Percentiles rank a stretch among this genome's conserved stretches.
These are phyloP conservation scores for Dysmachus trigonus DNA, from an alignment of 2,888 invertebrate species.

Conservation along the genomic window DNA sequence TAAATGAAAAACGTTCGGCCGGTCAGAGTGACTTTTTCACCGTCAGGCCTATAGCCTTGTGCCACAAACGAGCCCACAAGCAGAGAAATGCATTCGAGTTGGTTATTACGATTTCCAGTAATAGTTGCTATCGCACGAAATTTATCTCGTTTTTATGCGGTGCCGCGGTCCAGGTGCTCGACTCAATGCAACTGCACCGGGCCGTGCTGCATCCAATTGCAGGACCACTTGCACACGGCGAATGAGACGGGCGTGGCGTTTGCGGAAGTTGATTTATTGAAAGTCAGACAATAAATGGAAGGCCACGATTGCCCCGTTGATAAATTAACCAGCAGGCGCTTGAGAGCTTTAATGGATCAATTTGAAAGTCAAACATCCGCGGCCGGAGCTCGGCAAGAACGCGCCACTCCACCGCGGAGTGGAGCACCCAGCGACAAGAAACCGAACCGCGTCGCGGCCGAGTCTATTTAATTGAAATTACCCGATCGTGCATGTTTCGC, in stretches of 20 bases:
- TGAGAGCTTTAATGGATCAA: slow-evolving; percentile 22
- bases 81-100: slow-evolving; percentile 36
- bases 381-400: background rate
- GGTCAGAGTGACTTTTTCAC: slow-evolving; percentile 1
- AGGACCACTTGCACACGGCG: slow-evolving; percentile 12
- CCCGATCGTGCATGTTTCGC: slow-evolving; percentile 17
- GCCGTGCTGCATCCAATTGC: background rate
- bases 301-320: slow-evolving; percentile 30
- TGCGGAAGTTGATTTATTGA: slow-evolving; percentile 44
- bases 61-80: slow-evolving; percentile 33
- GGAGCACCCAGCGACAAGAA: background rate
- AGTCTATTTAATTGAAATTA: slow-evolving; percentile 40
- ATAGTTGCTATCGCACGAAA: slow-evolving; percentile 19
- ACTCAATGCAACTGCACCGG: background rate
- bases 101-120: slow-evolving; percentile 22
- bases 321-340: slow-evolving; percentile 17
- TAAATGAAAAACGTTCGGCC: background rate
- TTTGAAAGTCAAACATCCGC: slow-evolving; percentile 31
- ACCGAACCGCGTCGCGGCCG: background rate
- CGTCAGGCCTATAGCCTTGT: slow-evolving; percentile 21
- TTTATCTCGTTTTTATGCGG: slow-evolving; percentile 10
- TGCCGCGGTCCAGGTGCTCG: slow-evolving; percentile 19
- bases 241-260: slow-evolving; percentile 37
- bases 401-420: background rate
- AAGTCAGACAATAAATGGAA: slow-evolving; percentile 36